Conservation (phyloP, 1,140 invertebrate species). For the Chironomus striatipennis region DNA sequence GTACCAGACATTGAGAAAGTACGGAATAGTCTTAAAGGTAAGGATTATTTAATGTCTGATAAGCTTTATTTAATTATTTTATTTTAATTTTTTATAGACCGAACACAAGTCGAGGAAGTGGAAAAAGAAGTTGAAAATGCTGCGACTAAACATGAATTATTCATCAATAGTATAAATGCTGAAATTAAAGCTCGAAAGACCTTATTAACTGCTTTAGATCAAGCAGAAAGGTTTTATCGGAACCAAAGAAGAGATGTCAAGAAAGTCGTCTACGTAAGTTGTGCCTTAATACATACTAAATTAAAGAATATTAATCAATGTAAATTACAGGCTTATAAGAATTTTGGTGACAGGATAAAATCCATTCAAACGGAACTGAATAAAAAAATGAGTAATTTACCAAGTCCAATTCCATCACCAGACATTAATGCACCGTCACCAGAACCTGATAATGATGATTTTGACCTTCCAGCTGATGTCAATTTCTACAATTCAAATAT, state of each 20-base stretch:
- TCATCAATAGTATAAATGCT: slow-evolving; percentile 66
- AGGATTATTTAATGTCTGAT: background rate
- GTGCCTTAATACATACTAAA: slow-evolving; percentile 20
- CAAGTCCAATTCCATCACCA: slow-evolving; percentile 63
- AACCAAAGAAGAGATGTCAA: slow-evolving; percentile 85
- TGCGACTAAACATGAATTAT: slow-evolving; percentile 65
- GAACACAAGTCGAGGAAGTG: slow-evolving; percentile 76
- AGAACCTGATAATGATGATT: slow-evolving; percentile 68
- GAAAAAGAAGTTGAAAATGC: slow-evolving; percentile 78
- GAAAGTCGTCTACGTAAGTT: slow-evolving; percentile 82
- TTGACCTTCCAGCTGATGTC: slow-evolving; percentile 53
- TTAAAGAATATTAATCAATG: slow-evolving; percentile 23
- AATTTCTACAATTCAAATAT: slow-evolving; percentile 33
- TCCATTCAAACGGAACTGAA: slow-evolving; percentile 75
- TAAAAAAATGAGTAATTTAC: slow-evolving; percentile 57
- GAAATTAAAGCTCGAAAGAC: slow-evolving; percentile 73
- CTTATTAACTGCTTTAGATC: slow-evolving; percentile 64
- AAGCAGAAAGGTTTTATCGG: slow-evolving; percentile 79
- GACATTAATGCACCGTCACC: slow-evolving; percentile 76
- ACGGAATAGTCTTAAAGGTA: slow-evolving; percentile 33
- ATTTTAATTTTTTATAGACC: slow-evolving; percentile 49
- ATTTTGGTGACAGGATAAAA: slow-evolving; percentile 78
- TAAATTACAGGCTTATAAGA: slow-evolving; percentile 73
- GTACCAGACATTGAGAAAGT: slow-evolving; percentile 36
- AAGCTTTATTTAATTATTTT: background rate